phyloP scores from a whole-genome alignment of 2,888 invertebrate species.

The Pristionchus arcanus region DNA sequence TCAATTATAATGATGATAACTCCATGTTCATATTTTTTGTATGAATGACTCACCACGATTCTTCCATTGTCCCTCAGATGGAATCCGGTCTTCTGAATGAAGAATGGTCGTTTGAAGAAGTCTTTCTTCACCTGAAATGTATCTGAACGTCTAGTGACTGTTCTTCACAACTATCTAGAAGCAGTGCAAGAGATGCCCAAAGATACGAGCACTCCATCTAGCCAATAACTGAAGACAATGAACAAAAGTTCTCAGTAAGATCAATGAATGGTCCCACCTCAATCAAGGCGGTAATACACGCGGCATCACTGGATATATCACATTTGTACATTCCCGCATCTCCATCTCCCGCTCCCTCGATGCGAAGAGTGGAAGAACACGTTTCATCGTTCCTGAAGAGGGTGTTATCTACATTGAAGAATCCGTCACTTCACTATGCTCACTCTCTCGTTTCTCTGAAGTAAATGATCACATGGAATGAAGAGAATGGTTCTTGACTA shows the following conservation, averaged over 20 bases:
- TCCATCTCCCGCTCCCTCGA: slow-evolving; percentile 26
- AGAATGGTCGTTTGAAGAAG: slow-evolving; percentile 53
- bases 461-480: no score
- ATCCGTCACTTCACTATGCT: not conserved
- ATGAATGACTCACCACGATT: slow-evolving; percentile 25
- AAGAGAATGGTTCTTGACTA: no score
- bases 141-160: no score
- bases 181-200: no score
- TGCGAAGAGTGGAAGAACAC: slow-evolving; percentile 40
- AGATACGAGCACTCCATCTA: no score
- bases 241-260: no score
- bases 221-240: no score
- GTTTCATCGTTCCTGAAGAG: slow-evolving; percentile 37
- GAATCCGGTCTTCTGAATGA: slow-evolving; percentile 52
- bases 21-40: no score
- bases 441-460: no score
- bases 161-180: no score
- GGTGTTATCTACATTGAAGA: no score
- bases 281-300: slow-evolving; percentile 33
- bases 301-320: slow-evolving; percentile 45
- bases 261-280: slow-evolving; percentile 8
- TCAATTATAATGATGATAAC: not conserved
- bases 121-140: slow-evolving; percentile 28
- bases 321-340: slow-evolving; percentile 55
- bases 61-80: slow-evolving; percentile 53